Percentiles rank a stretch among this genome's conserved stretches.
Conservation (phyloP, 2,113 vertebrate species). For the Plecturocebus donacophilus region DNA sequence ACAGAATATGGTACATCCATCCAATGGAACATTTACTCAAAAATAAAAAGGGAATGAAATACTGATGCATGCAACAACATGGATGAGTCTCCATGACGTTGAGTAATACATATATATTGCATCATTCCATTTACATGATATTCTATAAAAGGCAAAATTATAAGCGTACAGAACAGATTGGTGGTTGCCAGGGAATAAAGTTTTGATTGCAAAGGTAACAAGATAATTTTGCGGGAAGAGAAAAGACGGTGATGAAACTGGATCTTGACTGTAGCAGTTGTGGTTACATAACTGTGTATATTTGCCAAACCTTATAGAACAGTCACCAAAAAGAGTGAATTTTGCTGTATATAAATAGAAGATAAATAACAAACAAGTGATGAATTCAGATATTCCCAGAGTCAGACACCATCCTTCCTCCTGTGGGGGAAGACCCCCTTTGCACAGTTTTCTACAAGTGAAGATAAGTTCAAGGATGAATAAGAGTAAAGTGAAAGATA, state of each 20-base stretch:
- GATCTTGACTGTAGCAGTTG: not conserved
- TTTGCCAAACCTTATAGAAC: slow-evolving; percentile 3
- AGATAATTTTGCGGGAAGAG: not conserved
- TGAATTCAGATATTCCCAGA: not conserved
- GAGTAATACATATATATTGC: not conserved
- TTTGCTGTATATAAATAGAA: not conserved
- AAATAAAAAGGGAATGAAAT: slow-evolving; percentile 4
- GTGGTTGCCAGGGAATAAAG: not conserved
- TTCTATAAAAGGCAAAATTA: slow-evolving; percentile 19
- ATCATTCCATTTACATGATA: not conserved
- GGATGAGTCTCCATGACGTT: not conserved
- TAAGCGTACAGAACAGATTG: not conserved
- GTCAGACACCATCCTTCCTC: not conserved
- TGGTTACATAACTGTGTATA: not conserved
- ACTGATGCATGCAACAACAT: not conserved
- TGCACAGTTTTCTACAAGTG: not conserved
- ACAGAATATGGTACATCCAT: not conserved
- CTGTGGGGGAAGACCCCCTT: not conserved
- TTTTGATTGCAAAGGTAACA: not conserved
- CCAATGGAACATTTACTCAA: not conserved
- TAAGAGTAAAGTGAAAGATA: slow-evolving; percentile 1
- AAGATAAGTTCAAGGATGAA: not conserved
- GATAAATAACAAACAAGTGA: not conserved
- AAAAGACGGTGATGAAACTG: not conserved
- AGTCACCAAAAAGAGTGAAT: not conserved